Base-by-base conservation (phyloP, 2,113 vertebrate species). In the Syrrhaptes paradoxus region DNA sequence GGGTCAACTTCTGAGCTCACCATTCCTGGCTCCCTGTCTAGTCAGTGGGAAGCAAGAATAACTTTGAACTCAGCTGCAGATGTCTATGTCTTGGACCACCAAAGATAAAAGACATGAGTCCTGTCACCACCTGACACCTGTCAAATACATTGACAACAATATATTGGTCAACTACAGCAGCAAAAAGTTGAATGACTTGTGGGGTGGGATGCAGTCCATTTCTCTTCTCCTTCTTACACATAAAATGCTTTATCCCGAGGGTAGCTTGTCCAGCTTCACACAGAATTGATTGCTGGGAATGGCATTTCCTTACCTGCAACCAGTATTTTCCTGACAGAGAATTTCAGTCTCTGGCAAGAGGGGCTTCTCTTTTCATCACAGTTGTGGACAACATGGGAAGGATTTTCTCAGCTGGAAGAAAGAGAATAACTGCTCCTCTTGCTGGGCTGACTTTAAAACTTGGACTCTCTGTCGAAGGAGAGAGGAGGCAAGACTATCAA, bases 261-360 rank as follows among this genome's bases (percentile, higher is more conserved):
- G 12, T 28, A 88, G 8, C 13, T 68, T 89, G 59, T 83, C n/a
- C 10, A 73, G 11, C 4, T 8, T 55, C 18, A 58, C 63, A 61
- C 3, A 28, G 26, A 57, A 8, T 87, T 87, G 6, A 63, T 59
- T 52, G 10, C 12, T 41, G 70, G n/a, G 17, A 94, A 75, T 7
- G 43, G 4, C 26, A 38, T 75, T 85, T 90, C 78, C 96, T 97
- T 93, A 97, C 96, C 92, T 96, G 80, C 46, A 85, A 83, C 51
- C 18, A 3, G 16, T 81, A 34, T 65, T 72, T 81, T 90, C 21
- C 83, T 78, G 61, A 75, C 7, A 57, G n/a, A 15, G 3, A 36
- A 75, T 7, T 72, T 96, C 92, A 96, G 70, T 85, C 70, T 79
- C 38, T 72, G n/a, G 57, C 57, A 66, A 34, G 77, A 89, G 7